A percentile compares a stretch with the other conserved stretches of the same genome.
Evolutionary conservation across 2,113 vertebrate genomes (phyloP).

Genomic region (Coptodon rendalli): DNA sequence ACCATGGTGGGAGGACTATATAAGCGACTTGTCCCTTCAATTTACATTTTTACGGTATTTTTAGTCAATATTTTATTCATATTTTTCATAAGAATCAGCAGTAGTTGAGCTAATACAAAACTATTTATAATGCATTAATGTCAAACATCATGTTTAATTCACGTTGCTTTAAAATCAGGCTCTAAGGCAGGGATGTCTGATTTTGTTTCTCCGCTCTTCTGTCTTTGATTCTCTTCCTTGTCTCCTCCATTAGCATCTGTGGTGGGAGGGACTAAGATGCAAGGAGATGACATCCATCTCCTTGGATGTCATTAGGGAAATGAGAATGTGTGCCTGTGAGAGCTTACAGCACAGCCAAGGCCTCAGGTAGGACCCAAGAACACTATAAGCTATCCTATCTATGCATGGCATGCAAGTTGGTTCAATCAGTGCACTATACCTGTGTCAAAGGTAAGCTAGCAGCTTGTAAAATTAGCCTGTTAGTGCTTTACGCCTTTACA

Average conservation of each 20-base stretch:
- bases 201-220: not conserved
- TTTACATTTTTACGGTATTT: not conserved
- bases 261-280: not conserved
- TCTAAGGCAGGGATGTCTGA: not conserved
- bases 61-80: not conserved
- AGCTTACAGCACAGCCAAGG: not conserved
- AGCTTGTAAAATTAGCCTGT: not conserved
- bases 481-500: not conserved
- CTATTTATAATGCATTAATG: not conserved
- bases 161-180: not conserved
- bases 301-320: not conserved
- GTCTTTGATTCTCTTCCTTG: not conserved
- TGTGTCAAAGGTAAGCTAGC: not conserved
- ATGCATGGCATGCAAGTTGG: not conserved
- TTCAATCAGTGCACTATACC: not conserved
- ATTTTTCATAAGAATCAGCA: not conserved
- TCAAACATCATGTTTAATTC: not conserved
- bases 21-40: not conserved
- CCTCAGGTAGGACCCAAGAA: not conserved
- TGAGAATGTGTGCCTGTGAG: not conserved
- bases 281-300: not conserved
- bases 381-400: not conserved
- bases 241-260: not conserved
- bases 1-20: not conserved
- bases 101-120: not conserved